These are phyloP conservation scores for Aphaenogaster ashmeadi DNA, from an alignment of 1,140 invertebrate genomes.

Conservation along the genomic window DNA sequence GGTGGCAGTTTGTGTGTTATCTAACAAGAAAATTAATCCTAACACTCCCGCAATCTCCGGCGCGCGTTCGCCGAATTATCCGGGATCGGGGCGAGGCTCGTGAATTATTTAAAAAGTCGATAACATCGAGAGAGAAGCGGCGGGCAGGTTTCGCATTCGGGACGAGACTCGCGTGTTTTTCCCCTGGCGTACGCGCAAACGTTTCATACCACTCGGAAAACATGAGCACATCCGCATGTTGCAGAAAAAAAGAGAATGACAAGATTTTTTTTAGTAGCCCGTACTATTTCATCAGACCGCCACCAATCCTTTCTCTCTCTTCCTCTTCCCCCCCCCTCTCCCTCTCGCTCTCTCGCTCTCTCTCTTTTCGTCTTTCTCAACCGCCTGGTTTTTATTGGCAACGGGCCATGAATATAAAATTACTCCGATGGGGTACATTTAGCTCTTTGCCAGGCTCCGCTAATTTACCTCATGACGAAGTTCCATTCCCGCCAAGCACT, in stretches of 20 bases:
- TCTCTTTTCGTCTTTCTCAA: background rate
- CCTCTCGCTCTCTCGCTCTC: background rate
- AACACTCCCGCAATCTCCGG: conserved; percentile 44
- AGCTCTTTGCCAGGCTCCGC: conserved; percentile 74
- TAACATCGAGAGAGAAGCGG: conserved; percentile 25
- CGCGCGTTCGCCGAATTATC: conserved; percentile 41
- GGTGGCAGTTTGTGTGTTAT: conserved; percentile 6
- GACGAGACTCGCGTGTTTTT: conserved; percentile 53
- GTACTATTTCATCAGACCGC: conserved; percentile 44
- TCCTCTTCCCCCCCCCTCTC: background rate
- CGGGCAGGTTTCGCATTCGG: conserved; percentile 40
- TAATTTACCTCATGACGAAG: conserved; percentile 73
- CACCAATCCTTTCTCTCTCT: background rate
- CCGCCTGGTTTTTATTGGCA: conserved; percentile 71
- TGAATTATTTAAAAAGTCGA: conserved; percentile 65
- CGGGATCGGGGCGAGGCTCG: conserved; percentile 33
- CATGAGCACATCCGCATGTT: conserved; percentile 9
- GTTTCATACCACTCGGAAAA: conserved; percentile 43
- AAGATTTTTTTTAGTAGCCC: conserved; percentile 59
- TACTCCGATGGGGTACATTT: conserved; percentile 76
- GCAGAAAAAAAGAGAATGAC: conserved; percentile 19
- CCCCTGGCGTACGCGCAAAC: conserved; percentile 45
- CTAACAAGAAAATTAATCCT: conserved; percentile 42
- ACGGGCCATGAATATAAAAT: conserved; percentile 76
- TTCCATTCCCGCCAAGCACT: conserved; percentile 69